Evolutionary conservation across 2,113 vertebrate genomes (phyloP).

Genomic region (Kryptolebias marmoratus): DNA sequence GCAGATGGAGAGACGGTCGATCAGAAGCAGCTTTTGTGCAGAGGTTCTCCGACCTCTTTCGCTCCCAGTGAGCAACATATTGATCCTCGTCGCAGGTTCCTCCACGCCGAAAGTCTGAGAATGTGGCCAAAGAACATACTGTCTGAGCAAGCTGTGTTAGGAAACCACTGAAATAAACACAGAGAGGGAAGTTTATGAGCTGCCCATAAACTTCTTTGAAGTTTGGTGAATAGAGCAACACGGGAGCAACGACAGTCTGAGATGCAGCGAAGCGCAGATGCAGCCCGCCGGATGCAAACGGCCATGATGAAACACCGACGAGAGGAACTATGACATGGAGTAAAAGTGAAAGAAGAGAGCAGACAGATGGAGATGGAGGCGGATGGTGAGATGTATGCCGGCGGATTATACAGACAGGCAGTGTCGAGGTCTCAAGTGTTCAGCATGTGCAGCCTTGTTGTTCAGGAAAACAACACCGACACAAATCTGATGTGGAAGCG

Average conservation of each 20-base stretch:
- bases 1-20: slow-evolving; percentile 60
- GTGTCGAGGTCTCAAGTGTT: slow-evolving; percentile 32
- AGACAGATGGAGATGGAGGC: slow-evolving; percentile 60
- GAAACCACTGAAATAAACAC: slow-evolving; percentile 10
- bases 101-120: slow-evolving; percentile 33
- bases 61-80: slow-evolving; percentile 50
- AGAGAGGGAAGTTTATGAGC: not conserved
- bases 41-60: slow-evolving; percentile 49
- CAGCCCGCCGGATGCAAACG: slow-evolving; percentile 35
- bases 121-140: not conserved
- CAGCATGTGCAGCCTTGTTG: slow-evolving; percentile 12
- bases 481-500: not conserved
- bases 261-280: slow-evolving; percentile 37
- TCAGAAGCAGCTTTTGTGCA: slow-evolving; percentile 60
- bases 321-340: slow-evolving; percentile 44
- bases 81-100: slow-evolving; percentile 46
- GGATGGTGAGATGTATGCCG: slow-evolving; percentile 45
- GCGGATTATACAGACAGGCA: slow-evolving; percentile 41
- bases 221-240: slow-evolving; percentile 19
- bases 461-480: slow-evolving; percentile 19
- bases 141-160: slow-evolving; percentile 16
- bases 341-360: slow-evolving; percentile 50
- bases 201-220: slow-evolving; percentile 15
- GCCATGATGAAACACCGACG: slow-evolving; percentile 43
- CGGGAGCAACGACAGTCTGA: slow-evolving; percentile 20